These are phyloP conservation scores for Teleiodes luculella DNA, from an alignment of 2,888 invertebrate genomes.

Conservation along the genomic window DNA sequence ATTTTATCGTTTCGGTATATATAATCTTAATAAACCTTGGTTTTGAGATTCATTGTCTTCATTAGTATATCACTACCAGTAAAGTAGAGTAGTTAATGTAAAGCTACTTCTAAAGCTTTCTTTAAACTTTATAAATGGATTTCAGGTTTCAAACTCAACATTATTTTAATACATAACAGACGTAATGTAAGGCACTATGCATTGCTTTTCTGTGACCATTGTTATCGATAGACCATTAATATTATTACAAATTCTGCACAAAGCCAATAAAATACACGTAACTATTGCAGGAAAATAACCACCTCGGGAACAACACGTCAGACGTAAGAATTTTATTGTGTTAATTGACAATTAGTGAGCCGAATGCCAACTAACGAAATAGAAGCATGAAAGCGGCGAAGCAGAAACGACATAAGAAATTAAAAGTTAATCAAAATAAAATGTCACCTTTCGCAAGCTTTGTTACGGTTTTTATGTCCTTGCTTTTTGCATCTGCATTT, in stretches of 20 bases:
- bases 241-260: background rate
- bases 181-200: too few relatives aligned
- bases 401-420: constrained; percentile 33
- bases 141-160: too few relatives aligned
- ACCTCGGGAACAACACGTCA: constrained; percentile 26
- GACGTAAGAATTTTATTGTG: too few relatives aligned
- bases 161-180: too few relatives aligned
- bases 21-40: too few relatives aligned
- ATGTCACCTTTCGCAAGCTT: constrained; percentile 36
- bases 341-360: constrained; percentile 51
- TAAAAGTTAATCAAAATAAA: constrained; percentile 23
- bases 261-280: background rate
- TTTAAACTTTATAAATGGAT: too few relatives aligned
- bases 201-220: too few relatives aligned
- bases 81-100: too few relatives aligned
- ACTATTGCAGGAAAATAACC: constrained; percentile 13
- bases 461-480: constrained; percentile 30
- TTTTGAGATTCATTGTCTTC: too few relatives aligned
- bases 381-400: constrained; percentile 30
- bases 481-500: constrained; percentile 38
- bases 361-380: constrained; percentile 30
- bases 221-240: background rate
- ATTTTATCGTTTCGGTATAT: too few relatives aligned
- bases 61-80: too few relatives aligned
- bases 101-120: too few relatives aligned